Evolutionary conservation across 1,140 invertebrate species (phyloP).

Genomic region (Diabrotica undecimpunctata): DNA sequence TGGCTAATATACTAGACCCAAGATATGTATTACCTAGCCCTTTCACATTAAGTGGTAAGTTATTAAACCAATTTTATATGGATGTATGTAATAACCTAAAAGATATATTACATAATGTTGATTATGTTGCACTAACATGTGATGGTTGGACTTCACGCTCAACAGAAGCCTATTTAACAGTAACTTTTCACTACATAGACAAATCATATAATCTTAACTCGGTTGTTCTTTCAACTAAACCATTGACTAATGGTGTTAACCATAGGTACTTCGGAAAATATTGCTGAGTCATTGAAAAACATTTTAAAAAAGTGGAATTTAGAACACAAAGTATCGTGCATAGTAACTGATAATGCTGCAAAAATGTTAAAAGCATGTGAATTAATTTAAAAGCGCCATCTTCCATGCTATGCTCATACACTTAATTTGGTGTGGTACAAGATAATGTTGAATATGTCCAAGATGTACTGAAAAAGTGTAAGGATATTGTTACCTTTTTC

Average conservation of each 20-base stretch:
- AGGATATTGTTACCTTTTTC: constrained; percentile 20
- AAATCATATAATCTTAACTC: constrained; percentile 15
- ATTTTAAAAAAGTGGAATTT: too few relatives aligned
- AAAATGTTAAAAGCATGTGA: too few relatives aligned
- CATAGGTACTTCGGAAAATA: too few relatives aligned
- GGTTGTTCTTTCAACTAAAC: constrained; percentile 13
- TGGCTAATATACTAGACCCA: constrained; percentile 29
- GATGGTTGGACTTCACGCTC: constrained; percentile 20
- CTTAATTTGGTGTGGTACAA: too few relatives aligned
- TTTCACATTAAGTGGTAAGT: constrained; percentile 21
- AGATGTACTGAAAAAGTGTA: constrained; percentile 9
- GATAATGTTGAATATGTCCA: background rate
- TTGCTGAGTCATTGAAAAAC: too few relatives aligned
- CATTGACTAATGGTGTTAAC: constrained; percentile 14
- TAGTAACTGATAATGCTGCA: too few relatives aligned
- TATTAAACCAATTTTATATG: constrained; percentile 6
- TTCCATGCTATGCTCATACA: too few relatives aligned
- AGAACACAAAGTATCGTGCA: too few relatives aligned
- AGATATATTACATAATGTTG: constrained; percentile 4
- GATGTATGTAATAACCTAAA: constrained; percentile 8
- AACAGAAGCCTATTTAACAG: constrained; percentile 21
- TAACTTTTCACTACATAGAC: constrained; percentile 19
- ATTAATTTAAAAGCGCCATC: too few relatives aligned
- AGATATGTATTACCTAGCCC: constrained; percentile 28
- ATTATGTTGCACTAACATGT: constrained; percentile 19